Evolutionary conservation across 92 coral and sea anemone genomes (phyloP).

Genomic region (Micromussa lordhowensis): DNA sequence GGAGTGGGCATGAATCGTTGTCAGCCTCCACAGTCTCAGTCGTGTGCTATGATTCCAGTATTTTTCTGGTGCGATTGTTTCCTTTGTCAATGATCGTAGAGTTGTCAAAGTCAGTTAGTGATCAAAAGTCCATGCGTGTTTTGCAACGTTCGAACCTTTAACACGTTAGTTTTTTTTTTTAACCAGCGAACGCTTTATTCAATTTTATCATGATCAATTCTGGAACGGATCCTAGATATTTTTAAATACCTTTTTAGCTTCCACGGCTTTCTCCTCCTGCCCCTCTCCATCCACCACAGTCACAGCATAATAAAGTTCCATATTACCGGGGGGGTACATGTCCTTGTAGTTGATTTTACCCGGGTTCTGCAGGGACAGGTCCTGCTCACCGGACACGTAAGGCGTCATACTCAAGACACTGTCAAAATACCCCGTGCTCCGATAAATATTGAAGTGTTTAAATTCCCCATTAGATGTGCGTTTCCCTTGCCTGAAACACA

Average conservation of each 20-base stretch:
- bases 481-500: constrained; percentile 22
- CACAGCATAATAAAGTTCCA: constrained; percentile 85
- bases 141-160: too few relatives aligned
- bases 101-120: too few relatives aligned
- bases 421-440: constrained; percentile 67
- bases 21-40: too few relatives aligned
- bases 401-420: constrained; percentile 85
- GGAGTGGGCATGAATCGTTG: too few relatives aligned
- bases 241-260: constrained; percentile 67
- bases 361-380: constrained; percentile 63
- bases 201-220: too few relatives aligned
- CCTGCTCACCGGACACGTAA: constrained; percentile 75
- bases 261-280: constrained; percentile 68
- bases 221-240: background rate
- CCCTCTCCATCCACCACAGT: constrained; percentile 88
- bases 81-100: too few relatives aligned
- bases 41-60: too few relatives aligned
- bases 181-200: too few relatives aligned
- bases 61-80: too few relatives aligned
- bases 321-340: constrained; percentile 78
- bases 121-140: too few relatives aligned
- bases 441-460: constrained; percentile 91
- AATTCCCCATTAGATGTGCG: constrained; percentile 74
- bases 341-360: constrained; percentile 76
- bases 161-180: too few relatives aligned